Evolutionary conservation across 23 tunicate genomes (phyloP), one percentile per base, ranked within the genome.

Genomic region (Halocynthia roretzi): DNA sequence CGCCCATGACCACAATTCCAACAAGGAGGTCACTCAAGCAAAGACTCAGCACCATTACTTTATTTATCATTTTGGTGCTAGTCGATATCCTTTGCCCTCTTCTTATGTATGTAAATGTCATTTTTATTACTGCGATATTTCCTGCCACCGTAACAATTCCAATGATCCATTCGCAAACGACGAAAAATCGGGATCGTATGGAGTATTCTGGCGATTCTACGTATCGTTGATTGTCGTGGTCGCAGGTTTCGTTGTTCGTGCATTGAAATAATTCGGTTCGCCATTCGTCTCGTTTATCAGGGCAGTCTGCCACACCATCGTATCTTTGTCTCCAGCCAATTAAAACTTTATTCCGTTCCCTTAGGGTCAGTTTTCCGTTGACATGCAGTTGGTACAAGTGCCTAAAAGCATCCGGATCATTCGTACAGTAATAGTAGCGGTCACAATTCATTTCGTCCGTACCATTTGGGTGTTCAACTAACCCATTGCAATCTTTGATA

Each of bases 241-340:
- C 18, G 56, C 78, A 74, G 56, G 17, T 74, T 8, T 15, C 18
- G 54, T 71, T 71, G 10, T 71, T 11, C 10, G 56, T 5, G n/a
- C 76, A 71, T 44, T 71, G 51, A 1, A 71, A 21, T 9, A 71
- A 71, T 19, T 49, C 54, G 19, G 31, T 22, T 40, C 50, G 55
- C 76, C 76, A 71, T 71, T 71, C 76, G n/a, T 71, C 76, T 9
- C 54, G 51, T 10, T 5, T 5, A 20, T 8, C 78, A 50, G 50
- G 50, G 31, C 78, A 74, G 22, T 74, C 78, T 54, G 56, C 60
- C 56, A 74, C 78, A 8, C 78, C 78, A 53, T 74, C 62, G 18
- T 18, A 74, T 50, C 17, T 54, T 54, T 64, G 55, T 54, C 62
- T 52, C 62, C 62, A 74, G 56, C 51, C 62, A 50, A 74, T 52